Percentiles rank a stretch among this genome's conserved stretches.
Evolutionary conservation across 2,797 vertebrate genomes (phyloP).

Genomic region (Mionectes olivaceus): DNA sequence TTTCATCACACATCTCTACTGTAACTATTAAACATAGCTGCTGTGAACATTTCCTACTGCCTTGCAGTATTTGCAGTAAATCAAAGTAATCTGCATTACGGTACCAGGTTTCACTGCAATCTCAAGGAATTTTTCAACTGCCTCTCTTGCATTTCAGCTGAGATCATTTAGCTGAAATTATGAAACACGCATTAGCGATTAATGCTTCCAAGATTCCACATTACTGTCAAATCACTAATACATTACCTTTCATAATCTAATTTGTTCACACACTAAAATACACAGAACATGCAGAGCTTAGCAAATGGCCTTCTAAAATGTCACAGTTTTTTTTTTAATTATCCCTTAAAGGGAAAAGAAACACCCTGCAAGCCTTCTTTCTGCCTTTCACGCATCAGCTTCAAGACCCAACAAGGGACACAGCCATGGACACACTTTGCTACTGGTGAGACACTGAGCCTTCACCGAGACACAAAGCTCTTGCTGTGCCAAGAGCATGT

Average conservation of each 20-base stretch:
- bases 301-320: conserved; percentile 46
- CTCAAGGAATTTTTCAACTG: conserved; percentile 52
- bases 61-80: conserved; percentile 55
- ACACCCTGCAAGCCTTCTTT: not conserved
- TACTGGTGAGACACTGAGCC: not conserved
- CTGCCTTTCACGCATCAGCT: not conserved
- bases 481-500: not conserved
- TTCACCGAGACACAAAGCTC: not conserved
- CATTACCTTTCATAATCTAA: conserved; percentile 73
- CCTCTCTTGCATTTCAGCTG: conserved; percentile 54
- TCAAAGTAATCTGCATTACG: conserved; percentile 49
- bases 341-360: conserved; percentile 31
- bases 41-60: conserved; percentile 19
- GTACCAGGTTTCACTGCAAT: conserved; percentile 46
- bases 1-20: not conserved
- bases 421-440: rapidly evolving
- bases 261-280: conserved; percentile 70
- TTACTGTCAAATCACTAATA: conserved; percentile 71
- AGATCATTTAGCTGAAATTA: conserved; percentile 63
- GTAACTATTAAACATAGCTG: not conserved
- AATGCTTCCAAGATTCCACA: conserved; percentile 67
- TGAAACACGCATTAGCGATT: conserved; percentile 57
- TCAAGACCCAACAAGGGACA: not conserved
- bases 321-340: conserved; percentile 6
- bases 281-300: conserved; percentile 60